phyloP scores from a whole-genome alignment of 2,888 invertebrate species.

The Harpalus rufipes region DNA sequence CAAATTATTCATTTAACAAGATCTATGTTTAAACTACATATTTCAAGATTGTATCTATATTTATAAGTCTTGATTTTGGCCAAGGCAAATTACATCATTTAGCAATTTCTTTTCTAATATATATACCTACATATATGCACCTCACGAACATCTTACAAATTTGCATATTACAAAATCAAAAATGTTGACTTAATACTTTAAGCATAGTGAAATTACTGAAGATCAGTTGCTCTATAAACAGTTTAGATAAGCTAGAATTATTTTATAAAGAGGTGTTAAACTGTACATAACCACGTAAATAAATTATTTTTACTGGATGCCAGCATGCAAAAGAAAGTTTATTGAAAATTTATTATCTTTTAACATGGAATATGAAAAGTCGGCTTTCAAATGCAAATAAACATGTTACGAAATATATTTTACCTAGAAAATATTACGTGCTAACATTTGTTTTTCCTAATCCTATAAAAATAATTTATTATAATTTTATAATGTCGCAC shows the following conservation, averaged over 20 bases:
- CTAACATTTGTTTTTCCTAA: no score
- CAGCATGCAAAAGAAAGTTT: neutral
- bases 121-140: neutral
- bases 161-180: no score
- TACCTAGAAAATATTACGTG: no score
- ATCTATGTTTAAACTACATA: neutral
- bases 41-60: neutral
- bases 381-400: no score
- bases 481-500: no score
- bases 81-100: conserved; percentile 1
- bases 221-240: neutral
- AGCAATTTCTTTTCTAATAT: neutral
- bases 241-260: neutral
- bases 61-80: neutral
- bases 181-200: no score
- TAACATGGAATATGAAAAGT: neutral
- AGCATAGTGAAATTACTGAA: neutral
- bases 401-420: no score
- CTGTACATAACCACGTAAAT: neutral
- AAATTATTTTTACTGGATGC: neutral
- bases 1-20: neutral
- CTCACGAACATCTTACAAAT: neutral
- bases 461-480: no score
- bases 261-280: neutral
- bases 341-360: neutral